A percentile compares a stretch with the other conserved stretches of the same genome.
Evolutionary conservation across 2,113 vertebrate species (phyloP).

Genomic region (Actenoides hombroni): DNA sequence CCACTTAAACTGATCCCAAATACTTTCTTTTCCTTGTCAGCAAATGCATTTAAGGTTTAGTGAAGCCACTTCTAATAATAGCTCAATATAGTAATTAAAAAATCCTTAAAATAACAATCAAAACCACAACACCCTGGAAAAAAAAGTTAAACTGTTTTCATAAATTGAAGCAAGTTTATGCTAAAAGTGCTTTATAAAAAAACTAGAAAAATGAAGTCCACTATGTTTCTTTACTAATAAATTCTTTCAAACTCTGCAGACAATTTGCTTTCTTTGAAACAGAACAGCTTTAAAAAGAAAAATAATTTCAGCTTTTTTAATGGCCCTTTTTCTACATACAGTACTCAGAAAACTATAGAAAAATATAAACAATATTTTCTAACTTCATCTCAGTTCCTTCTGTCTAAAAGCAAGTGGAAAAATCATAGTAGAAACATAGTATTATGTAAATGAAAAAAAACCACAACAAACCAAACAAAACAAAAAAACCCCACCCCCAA

Average conservation of each 20-base stretch:
- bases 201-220: not conserved
- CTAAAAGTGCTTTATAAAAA: not conserved
- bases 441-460: not conserved
- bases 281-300: not conserved
- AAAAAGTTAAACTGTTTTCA: not conserved
- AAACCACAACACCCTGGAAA: not conserved
- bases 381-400: not conserved
- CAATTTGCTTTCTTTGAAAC: not conserved
- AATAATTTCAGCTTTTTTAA: not conserved
- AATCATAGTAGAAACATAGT: not conserved
- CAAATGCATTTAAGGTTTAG: not conserved
- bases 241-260: not conserved
- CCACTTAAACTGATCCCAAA: not conserved
- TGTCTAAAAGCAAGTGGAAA: not conserved
- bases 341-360: not conserved
- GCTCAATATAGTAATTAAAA: not conserved
- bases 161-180: not conserved
- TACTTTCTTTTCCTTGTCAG: not conserved
- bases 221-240: not conserved
- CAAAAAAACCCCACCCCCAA: no score
- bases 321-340: not conserved
- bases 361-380: not conserved
- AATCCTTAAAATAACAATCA: not conserved
- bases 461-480: no score
- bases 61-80: not conserved